These are phyloP conservation scores for Apotomis betuletana DNA, from an alignment of 2,888 invertebrate species.

Conservation along the genomic window DNA sequence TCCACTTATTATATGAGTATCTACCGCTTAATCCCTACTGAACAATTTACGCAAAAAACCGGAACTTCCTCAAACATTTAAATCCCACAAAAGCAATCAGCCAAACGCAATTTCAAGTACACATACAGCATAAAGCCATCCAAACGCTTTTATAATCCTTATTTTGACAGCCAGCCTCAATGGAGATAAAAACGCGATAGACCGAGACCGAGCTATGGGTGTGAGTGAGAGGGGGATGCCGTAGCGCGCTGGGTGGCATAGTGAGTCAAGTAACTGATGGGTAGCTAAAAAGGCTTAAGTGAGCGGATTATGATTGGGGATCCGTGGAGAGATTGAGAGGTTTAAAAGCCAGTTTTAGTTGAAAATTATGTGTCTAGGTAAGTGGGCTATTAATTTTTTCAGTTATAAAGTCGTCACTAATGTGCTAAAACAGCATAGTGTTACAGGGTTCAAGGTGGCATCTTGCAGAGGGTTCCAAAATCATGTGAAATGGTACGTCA, in stretches of 20 bases:
- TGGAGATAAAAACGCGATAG: constrained; percentile 68
- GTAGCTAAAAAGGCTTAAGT: constrained; percentile 59
- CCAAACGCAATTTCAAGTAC: background rate
- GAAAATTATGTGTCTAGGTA: too few relatives aligned
- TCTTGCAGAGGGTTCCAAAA: too few relatives aligned
- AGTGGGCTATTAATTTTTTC: too few relatives aligned
- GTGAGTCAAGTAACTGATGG: constrained; percentile 67
- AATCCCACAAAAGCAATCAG: background rate
- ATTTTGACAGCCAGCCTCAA: constrained; percentile 83
- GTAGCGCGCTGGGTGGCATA: constrained; percentile 74
- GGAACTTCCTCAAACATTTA: background rate
- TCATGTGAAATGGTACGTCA: too few relatives aligned
- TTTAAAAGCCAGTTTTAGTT: too few relatives aligned
- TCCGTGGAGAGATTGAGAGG: background rate
- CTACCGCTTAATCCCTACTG: background rate
- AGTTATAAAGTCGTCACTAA: too few relatives aligned
- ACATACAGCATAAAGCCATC: constrained; percentile 64
- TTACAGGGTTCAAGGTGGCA: too few relatives aligned
- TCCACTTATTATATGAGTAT: too few relatives aligned
- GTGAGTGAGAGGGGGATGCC: constrained; percentile 52
- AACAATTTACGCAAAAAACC: background rate
- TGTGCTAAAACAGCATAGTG: too few relatives aligned
- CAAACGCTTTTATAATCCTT: constrained; percentile 81
- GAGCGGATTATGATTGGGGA: constrained; percentile 56
- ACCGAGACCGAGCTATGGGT: constrained; percentile 29